Base-by-base conservation (phyloP, 2,888 invertebrate species). In the Chymomyza procnemis region DNA sequence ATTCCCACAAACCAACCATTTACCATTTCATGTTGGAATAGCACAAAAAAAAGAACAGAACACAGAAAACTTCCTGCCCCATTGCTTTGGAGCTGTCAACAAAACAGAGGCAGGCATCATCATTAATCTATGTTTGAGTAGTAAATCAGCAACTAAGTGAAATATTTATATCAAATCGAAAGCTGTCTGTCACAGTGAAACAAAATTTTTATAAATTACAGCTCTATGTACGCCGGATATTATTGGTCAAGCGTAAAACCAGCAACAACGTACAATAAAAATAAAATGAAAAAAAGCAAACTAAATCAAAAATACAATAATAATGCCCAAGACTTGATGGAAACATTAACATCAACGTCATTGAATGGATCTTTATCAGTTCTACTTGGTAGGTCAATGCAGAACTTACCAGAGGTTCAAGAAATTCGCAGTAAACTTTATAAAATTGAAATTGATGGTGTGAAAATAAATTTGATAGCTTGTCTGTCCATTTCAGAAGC, bases 151-250 rank as follows among this genome's bases (percentile, higher is more conserved):
- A 63, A 64, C 22, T 16, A 68, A 83, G 79, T 85, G 84, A 83
- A 87, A 87, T 85, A 80, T 81, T 81, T 81, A 84, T 86, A 81
- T 86, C 86, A 87, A 85, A 87, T 80, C 75, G 81, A 85, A 83
- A 83, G 81, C 84, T 86, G 80, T 85, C 85, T 85, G 87, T 87
- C 82, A 83, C 81, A 79, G 71, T 71, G 73, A 82, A 86, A 86
- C 75, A 74, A 75, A 87, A 87, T 78, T 78, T 83, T 85, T 86
- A 87, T 86, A 87, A 85, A 87, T 85, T 78, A 79, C 79, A 83
- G 73, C 72, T 74, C 69, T 68, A 73, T 79, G 78, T 61, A 59
- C 70, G 66, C 62, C 77, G 75, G 78, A 80, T 74, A 71, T 70
- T 72, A 76, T 73, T 70, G 79, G 80, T 79, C 75, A 75, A 76